These are phyloP conservation scores for Callipepla squamata DNA, from an alignment of 2,113 vertebrate species.

Conservation along the genomic window DNA sequence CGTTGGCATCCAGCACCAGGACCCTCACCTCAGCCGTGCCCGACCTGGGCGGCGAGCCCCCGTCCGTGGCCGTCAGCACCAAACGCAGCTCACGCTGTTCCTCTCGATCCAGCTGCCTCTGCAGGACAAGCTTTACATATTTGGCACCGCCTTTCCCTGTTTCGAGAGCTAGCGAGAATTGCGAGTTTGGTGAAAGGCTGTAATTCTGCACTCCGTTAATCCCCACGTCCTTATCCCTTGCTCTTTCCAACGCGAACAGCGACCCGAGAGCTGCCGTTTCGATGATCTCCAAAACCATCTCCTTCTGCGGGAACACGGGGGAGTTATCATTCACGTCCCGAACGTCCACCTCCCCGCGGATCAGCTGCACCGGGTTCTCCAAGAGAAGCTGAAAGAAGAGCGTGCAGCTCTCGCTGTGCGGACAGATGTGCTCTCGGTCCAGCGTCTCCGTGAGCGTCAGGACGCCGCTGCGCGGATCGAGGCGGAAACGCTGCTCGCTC, in stretches of 20 bases:
- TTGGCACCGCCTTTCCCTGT: neutral
- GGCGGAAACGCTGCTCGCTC: too few species aligned
- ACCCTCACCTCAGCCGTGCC: constrained; percentile 60
- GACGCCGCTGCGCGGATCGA: too few species aligned
- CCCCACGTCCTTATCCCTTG: constrained; percentile 65
- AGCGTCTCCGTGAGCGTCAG: too few species aligned
- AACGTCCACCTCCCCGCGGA: too few species aligned
- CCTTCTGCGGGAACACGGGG: constrained; percentile 74
- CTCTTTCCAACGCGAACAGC: constrained; percentile 62
- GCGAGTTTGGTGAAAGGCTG: constrained; percentile 32
- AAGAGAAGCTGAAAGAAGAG: too few species aligned
- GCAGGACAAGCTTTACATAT: constrained; percentile 37
- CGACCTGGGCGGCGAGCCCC: constrained; percentile 17
- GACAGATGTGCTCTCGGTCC: too few species aligned
- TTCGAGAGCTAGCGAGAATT: constrained; percentile 49
- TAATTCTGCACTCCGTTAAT: constrained; percentile 68
- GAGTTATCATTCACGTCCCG: too few species aligned
- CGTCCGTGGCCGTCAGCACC: constrained; percentile 41
- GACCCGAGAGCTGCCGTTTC: constrained; percentile 50
- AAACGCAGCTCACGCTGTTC: constrained; percentile 22
- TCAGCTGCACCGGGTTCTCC: too few species aligned
- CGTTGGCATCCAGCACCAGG: constrained; percentile 64
- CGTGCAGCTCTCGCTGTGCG: too few species aligned
- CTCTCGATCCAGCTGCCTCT: constrained; percentile 66
- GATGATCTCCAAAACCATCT: constrained; percentile 66